phyloP scores from a whole-genome alignment of 2,113 vertebrate genomes.

The Heterocephalus glaber region DNA sequence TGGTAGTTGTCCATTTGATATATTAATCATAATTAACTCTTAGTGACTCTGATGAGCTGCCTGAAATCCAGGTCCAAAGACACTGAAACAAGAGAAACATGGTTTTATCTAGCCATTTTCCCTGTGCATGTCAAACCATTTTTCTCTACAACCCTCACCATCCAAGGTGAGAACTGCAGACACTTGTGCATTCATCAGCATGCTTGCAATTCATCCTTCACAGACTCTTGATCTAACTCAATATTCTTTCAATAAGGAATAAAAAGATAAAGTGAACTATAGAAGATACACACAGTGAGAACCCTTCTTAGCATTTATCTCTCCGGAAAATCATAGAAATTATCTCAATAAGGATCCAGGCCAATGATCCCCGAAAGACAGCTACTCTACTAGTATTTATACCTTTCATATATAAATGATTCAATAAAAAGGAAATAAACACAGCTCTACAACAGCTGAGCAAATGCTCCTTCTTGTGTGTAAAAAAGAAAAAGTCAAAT shows the following conservation, averaged over 20 bases:
- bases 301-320: background rate
- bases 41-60: background rate
- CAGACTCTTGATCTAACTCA: background rate
- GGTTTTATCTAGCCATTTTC: background rate
- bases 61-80: background rate
- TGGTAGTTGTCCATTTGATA: background rate
- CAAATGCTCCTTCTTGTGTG: background rate
- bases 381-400: background rate
- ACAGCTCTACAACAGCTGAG: background rate
- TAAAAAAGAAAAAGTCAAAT: background rate
- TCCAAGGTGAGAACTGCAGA: background rate
- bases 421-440: constrained; percentile 24
- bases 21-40: constrained; percentile 2
- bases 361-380: background rate
- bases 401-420: background rate
- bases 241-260: background rate
- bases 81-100: background rate
- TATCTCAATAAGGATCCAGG: background rate
- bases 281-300: background rate
- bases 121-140: background rate
- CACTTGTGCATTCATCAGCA: background rate
- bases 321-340: constrained; percentile 33
- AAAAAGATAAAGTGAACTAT: background rate
- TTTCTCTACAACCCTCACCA: background rate
- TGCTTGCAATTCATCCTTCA: background rate